These are phyloP conservation scores for Lycopodina hypogea DNA, from an alignment of 37 sponge, comb jelly and placozoan species.

Conservation along the genomic window DNA sequence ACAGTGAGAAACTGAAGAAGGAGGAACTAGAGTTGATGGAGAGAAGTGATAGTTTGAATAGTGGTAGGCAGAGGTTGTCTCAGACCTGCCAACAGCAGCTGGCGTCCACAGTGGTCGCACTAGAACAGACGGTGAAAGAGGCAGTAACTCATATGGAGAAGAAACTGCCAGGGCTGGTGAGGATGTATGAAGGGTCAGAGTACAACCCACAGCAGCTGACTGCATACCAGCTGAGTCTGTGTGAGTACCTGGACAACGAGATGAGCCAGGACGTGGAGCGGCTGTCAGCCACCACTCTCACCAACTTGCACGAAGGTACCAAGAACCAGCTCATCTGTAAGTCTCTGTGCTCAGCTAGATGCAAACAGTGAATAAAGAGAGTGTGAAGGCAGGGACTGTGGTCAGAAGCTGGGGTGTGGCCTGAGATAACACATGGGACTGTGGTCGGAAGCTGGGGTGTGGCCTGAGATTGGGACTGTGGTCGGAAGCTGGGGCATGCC, in stretches of 20 bases:
- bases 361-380: background rate
- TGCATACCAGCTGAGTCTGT: slow-evolving; percentile 41
- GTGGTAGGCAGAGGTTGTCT: background rate
- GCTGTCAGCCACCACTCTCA: background rate
- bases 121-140: slow-evolving; percentile 13
- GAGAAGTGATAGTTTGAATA: background rate
- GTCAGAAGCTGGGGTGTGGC: no score
- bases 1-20: background rate
- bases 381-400: no score
- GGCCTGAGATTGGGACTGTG: no score
- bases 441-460: no score
- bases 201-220: slow-evolving; percentile 14
- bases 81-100: background rate
- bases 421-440: no score
- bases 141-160: slow-evolving; percentile 17
- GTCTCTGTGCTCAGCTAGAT: background rate
- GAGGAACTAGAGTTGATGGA: background rate
- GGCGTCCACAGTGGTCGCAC: background rate
- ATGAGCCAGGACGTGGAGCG: slow-evolving; percentile 11
- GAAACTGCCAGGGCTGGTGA: slow-evolving; percentile 30
- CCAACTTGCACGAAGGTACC: slow-evolving; percentile 10
- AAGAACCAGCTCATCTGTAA: slow-evolving; percentile 19
- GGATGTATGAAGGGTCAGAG: background rate
- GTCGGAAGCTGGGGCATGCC: no score
- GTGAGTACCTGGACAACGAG: slow-evolving; percentile 27